Evolutionary conservation across 2,888 invertebrate species (phyloP).

Genomic region (Oxyteleia sp.): DNA sequence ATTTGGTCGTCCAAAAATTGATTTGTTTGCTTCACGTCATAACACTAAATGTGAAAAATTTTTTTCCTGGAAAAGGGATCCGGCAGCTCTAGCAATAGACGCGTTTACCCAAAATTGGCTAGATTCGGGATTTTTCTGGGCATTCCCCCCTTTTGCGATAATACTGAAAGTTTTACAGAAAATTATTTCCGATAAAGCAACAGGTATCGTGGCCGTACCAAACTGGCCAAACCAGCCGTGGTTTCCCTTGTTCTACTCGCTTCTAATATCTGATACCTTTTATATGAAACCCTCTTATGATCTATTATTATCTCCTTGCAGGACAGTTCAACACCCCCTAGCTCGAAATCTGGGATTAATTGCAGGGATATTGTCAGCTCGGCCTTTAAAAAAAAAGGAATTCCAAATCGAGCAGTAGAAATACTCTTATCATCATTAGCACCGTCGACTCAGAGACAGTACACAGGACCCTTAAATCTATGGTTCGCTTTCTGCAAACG

Average conservation of each 20-base stretch:
- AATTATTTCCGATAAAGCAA: slow-evolving; percentile 56
- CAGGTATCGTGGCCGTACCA: slow-evolving; percentile 45
- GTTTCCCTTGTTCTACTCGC: too few species aligned
- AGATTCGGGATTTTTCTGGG: slow-evolving; percentile 49
- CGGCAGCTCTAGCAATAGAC: slow-evolving; percentile 9
- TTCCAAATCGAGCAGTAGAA: background rate
- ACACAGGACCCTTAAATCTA: slow-evolving; percentile 27
- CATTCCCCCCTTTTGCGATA: slow-evolving; percentile 62
- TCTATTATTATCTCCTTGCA: slow-evolving; percentile 5
- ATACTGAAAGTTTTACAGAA: slow-evolving; percentile 50
- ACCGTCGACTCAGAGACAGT: slow-evolving; percentile 60
- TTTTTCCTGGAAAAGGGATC: background rate
- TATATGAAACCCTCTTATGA: background rate
- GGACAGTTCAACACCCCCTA: background rate
- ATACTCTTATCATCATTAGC: slow-evolving; percentile 46
- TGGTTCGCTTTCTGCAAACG: slow-evolving; percentile 6
- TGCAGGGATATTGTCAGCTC: slow-evolving; percentile 3
- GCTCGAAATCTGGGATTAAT: background rate
- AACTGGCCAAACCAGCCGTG: too few species aligned
- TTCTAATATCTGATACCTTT: too few species aligned
- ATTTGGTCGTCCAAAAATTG: too few species aligned
- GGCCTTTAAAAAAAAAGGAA: background rate
- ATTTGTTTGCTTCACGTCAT: too few species aligned
- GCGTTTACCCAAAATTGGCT: slow-evolving; percentile 60
- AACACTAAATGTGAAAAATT: too few species aligned